Evolutionary conservation across 2,888 invertebrate genomes (phyloP), one percentile per base, ranked within the genome.

Genomic region (Ophion slaviceki): DNA sequence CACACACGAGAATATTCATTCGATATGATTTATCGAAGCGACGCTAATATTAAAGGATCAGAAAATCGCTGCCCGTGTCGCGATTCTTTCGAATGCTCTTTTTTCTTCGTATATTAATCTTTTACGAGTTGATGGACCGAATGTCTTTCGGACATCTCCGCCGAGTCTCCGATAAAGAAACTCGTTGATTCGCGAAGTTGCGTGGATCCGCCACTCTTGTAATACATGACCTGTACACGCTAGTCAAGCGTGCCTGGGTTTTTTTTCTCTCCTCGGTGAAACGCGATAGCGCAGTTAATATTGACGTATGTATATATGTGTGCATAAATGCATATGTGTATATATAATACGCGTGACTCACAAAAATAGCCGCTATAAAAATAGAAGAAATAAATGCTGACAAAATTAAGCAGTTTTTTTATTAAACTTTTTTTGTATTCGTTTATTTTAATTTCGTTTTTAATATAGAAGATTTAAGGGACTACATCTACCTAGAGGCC

Each of bases 111-210:
- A 32, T 66, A 32, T 84, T 76, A 53, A 70, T 76, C 53, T 36
- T 62, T 70, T 36, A 28, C 11, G 14, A 32, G 59, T 68, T 71
- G 67, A 74, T 72, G 36, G 66, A 53, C 57, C 24, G n/a, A 59
- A 45, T 67, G 14, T 61, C 17, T 66, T 47, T 64, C 57, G 67
- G 59, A 28, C 20, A 70, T 59, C 59, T 76, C 53, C 36, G 8
- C 36, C 36, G 20, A 7, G n/a, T 24, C 75, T 47, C 20, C 10
- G 53, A 70, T 57, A 36, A 76, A 68, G 59, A 76, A 79, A 87
- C 75, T 87, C 86, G 76, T 84, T 86, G 82, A 84, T 84, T 78
- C 79, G 81, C 79, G 81, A 85, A 85, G 82, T 82, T 78, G 80
- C 85, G 82, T 83, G 87, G 74, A 74, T 77, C 81, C 24, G 68